phyloP scores from a whole-genome alignment of 2,797 vertebrate species.

The Arnoldichthys spilopterus region DNA sequence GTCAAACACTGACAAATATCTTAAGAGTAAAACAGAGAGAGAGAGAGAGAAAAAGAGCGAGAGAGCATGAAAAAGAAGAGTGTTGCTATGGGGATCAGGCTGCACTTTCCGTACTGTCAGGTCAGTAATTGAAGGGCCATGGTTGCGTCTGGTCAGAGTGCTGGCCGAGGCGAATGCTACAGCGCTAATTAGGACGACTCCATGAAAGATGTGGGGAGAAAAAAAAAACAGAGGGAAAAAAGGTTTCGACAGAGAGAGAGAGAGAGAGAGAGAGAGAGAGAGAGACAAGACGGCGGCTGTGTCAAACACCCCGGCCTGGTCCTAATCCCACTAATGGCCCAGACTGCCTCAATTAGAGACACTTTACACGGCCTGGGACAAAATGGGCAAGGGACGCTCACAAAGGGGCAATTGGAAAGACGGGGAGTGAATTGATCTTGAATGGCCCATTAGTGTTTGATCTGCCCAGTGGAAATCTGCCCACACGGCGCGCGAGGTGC shows the following conservation, averaged over 20 bases:
- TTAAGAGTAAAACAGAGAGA: too few species aligned
- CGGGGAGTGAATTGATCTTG: not conserved
- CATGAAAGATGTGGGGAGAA: not conserved
- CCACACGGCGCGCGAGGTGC: not conserved
- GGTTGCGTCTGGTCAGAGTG: not conserved
- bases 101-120: not conserved
- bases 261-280: not conserved
- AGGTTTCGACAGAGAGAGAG: too few species aligned
- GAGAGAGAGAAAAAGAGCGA: not conserved
- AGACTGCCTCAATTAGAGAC: slow-evolving; percentile 1
- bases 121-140: slow-evolving; percentile 11
- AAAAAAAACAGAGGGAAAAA: not conserved
- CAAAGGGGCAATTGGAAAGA: not conserved
- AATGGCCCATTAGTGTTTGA: slow-evolving; percentile 4
- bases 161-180: not conserved
- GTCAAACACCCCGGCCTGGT: not conserved
- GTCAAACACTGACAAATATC: too few species aligned
- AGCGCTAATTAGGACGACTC: slow-evolving; percentile 20
- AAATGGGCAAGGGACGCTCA: not conserved
- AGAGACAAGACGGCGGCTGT: not conserved
- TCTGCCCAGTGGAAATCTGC: slow-evolving; percentile 4
- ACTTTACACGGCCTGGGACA: not conserved
- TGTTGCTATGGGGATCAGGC: slow-evolving; percentile 34
- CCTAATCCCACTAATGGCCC: slow-evolving; percentile 10
- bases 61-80: not conserved